Percentiles rank a stretch among this genome's conserved stretches.
phyloP scores from a whole-genome alignment of 1,140 invertebrate genomes.

The Drosophila eugracilis region DNA sequence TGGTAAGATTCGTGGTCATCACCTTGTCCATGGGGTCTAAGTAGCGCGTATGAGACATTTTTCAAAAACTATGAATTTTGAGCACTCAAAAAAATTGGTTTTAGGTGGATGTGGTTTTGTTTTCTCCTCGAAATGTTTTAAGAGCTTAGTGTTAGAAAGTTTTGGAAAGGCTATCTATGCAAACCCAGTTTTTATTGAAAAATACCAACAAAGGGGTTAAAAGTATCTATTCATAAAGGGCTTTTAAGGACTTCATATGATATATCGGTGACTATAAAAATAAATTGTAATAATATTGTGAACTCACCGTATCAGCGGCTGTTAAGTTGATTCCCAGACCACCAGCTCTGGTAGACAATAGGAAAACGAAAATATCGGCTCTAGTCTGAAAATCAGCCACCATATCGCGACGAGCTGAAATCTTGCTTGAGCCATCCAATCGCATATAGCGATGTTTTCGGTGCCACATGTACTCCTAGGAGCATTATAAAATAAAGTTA shows the following conservation, averaged over 20 bases:
- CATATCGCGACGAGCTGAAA: slow-evolving; percentile 96
- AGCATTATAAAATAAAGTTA: slow-evolving; percentile 16
- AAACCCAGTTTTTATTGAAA: not conserved
- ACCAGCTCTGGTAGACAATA: slow-evolving; percentile 97
- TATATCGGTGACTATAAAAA: not conserved
- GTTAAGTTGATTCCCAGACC: slow-evolving; percentile 99
- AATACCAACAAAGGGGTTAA: no score
- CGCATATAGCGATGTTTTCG: slow-evolving; percentile 96
- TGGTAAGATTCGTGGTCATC: not conserved
- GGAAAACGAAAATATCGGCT: slow-evolving; percentile 97
- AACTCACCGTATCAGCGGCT: slow-evolving; percentile 97
- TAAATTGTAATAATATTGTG: not conserved
- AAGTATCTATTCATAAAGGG: no score
- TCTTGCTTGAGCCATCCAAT: slow-evolving; percentile 96
- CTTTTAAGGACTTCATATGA: not conserved
- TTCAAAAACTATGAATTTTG: not conserved
- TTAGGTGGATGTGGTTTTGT: not conserved
- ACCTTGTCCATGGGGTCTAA: not conserved
- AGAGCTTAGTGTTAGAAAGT: not conserved
- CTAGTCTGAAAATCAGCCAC: slow-evolving; percentile 96
- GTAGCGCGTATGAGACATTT: slow-evolving; percentile 6
- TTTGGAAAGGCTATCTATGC: not conserved
- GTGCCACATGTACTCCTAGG: slow-evolving; percentile 97
- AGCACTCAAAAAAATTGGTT: not conserved
- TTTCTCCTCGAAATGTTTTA: not conserved